Conservation (phyloP, 2,113 vertebrate species). For the Laticauda laticaudata region DNA sequence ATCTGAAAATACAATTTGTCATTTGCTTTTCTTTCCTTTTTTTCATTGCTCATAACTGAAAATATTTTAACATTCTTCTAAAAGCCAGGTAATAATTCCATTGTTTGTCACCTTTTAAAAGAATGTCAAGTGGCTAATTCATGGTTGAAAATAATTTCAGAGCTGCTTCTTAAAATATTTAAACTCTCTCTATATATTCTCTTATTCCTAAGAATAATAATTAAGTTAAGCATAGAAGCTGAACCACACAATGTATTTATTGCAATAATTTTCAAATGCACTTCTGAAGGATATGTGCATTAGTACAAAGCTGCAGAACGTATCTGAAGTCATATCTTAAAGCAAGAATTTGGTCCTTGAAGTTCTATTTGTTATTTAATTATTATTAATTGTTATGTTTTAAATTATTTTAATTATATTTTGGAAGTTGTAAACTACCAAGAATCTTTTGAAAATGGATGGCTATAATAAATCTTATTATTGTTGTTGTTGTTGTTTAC, state of each 20-base stretch:
- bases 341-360: neutral
- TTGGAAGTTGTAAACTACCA: neutral
- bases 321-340: slow-evolving; percentile 14
- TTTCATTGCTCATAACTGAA: slow-evolving; percentile 50
- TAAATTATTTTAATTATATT: neutral
- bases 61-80: slow-evolving; percentile 58
- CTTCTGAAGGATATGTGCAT: neutral
- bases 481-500: neutral
- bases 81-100: slow-evolving; percentile 43
- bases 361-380: neutral
- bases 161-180: slow-evolving; percentile 48
- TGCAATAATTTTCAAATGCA: slow-evolving; percentile 42
- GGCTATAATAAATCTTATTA: neutral
- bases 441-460: neutral
- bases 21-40: slow-evolving; percentile 29
- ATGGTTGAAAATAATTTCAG: slow-evolving; percentile 51
- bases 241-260: slow-evolving; percentile 10
- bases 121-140: slow-evolving; percentile 63
- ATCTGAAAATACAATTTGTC: slow-evolving; percentile 54
- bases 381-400: neutral
- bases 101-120: slow-evolving; percentile 46
- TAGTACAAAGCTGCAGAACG: slow-evolving; percentile 3
- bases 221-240: slow-evolving; percentile 40
- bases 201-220: slow-evolving; percentile 33
- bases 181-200: slow-evolving; percentile 42